Conservation (phyloP, 2,113 vertebrate species). For the Dipodomys merriami region DNA sequence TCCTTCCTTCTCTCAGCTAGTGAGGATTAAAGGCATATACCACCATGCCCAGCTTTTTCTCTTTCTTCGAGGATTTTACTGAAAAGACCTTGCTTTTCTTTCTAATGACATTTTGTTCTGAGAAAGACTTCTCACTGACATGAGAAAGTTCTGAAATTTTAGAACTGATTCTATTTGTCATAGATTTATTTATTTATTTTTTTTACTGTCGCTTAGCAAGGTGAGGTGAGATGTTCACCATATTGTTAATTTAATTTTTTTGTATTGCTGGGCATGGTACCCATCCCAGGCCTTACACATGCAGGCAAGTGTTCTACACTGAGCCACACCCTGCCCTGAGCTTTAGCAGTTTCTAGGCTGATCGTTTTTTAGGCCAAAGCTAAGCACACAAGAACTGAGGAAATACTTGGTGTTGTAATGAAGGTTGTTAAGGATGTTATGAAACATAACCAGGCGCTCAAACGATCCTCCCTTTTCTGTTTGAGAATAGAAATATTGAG, state of each 20-base stretch:
- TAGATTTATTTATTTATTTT: background rate
- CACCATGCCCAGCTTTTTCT: background rate
- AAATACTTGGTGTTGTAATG: background rate
- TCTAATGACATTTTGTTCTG: background rate
- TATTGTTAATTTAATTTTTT: background rate
- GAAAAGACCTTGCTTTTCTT: background rate
- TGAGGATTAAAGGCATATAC: background rate
- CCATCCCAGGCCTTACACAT: background rate
- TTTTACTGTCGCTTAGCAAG: background rate
- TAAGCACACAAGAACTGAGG: background rate
- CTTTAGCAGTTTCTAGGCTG: background rate
- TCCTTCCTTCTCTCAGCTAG: background rate
- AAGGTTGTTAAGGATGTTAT: background rate
- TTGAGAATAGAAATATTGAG: constrained; percentile 20
- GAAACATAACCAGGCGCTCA: background rate
- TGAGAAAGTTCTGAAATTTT: background rate
- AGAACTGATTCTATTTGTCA: background rate
- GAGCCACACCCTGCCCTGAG: background rate
- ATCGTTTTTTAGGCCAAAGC: background rate
- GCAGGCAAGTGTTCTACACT: too few species aligned
- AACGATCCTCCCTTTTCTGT: background rate
- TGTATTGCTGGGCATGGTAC: background rate
- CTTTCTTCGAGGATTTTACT: background rate
- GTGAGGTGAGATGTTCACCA: background rate
- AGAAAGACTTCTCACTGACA: background rate